Conservation (phyloP, 2,888 invertebrate genomes). For the Drosophila robusta region DNA sequence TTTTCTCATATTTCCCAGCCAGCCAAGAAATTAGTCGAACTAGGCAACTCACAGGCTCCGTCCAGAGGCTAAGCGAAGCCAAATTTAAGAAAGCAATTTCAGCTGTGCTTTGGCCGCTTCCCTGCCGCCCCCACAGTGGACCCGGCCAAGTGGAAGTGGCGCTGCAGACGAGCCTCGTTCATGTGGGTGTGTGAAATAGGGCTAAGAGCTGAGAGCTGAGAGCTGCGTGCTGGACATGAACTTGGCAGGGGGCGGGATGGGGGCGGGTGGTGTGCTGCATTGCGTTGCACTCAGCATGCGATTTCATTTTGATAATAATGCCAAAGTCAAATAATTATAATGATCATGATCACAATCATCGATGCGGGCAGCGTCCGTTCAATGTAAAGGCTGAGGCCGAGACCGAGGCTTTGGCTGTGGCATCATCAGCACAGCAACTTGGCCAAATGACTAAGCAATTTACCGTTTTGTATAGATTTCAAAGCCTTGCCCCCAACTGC, state of each 20-base stretch:
- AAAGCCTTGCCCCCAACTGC: slow-evolving; percentile 42
- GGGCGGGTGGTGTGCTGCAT: slow-evolving; percentile 17
- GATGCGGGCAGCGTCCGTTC: slow-evolving; percentile 40
- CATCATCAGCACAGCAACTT: slow-evolving; percentile 59
- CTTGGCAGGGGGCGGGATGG: slow-evolving; percentile 11
- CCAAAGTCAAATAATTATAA: slow-evolving; percentile 80
- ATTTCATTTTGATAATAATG: slow-evolving; percentile 81
- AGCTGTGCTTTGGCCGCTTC: slow-evolving; percentile 6
- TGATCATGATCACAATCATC: slow-evolving; percentile 81
- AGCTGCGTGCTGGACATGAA: slow-evolving; percentile 38
- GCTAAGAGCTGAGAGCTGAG: slow-evolving; percentile 27
- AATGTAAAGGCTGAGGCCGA: slow-evolving; percentile 1
- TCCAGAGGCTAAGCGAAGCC: slow-evolving; percentile 16
- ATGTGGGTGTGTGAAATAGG: slow-evolving; percentile 77
- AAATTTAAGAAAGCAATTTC: slow-evolving; percentile 62
- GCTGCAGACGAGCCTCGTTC: slow-evolving; percentile 26
- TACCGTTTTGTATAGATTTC: slow-evolving; percentile 78
- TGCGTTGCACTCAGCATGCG: slow-evolving; percentile 62
- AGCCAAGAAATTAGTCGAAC: slow-evolving; percentile 22
- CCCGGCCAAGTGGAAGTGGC: slow-evolving; percentile 38
- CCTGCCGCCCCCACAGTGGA: neutral
- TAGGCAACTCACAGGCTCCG: neutral
- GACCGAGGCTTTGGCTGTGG: slow-evolving; percentile 13
- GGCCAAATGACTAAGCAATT: slow-evolving; percentile 75
- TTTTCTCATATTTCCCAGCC: slow-evolving; percentile 18